Evolutionary conservation across 2,888 invertebrate genomes (phyloP), one percentile per base, ranked within the genome.

Genomic region (Vandiemenella viatica): DNA sequence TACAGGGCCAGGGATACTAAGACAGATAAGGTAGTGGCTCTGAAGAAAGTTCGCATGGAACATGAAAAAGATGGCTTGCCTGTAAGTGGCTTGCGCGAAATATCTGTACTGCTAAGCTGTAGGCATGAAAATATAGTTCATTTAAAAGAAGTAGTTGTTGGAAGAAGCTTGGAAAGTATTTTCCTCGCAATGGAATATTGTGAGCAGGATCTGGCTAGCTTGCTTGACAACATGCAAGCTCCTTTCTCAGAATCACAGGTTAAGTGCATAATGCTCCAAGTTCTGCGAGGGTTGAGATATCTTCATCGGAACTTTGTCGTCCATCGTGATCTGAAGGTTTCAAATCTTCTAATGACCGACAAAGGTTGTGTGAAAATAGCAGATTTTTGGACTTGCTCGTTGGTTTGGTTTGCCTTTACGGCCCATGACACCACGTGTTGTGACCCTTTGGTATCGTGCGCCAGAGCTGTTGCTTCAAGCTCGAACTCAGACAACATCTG

Each of bases 121-220:
- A 74, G 83, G 19, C 95, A 98, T 70, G 88, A 91, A 61, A 98
- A 98, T 65, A 85, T 98, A 62, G 96, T 98, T 0, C 83, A 87
- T 57, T 68, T 96, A 32, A 86, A 83, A 57, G 96, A 96, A 70
- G 92, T 98, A 1, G 86, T 90, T 0, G 96, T 97, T 20, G 96
- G 97, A 3, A 77, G 85, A 56, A 91, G 90, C 62, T 70, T 96
- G 23, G 92, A 95, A 66, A 92, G 88, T 63, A 92, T 96, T 58
- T 98, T 95, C 62, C 72, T 98, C 17, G 92, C 92, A 6, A 97
- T 98, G 96, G 95, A 97, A 63, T 98, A 96, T 65, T 98, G 97
- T 65, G 97, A 98, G 62, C 96, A 97, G 66, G 97, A 98, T 68
- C 69, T 98, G 56, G 96, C 96, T 3, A 92, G 91, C 32, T 70